These are phyloP conservation scores for Rugalucina vietnamica DNA, from an alignment of 2,888 invertebrate species.

Conservation along the genomic window DNA sequence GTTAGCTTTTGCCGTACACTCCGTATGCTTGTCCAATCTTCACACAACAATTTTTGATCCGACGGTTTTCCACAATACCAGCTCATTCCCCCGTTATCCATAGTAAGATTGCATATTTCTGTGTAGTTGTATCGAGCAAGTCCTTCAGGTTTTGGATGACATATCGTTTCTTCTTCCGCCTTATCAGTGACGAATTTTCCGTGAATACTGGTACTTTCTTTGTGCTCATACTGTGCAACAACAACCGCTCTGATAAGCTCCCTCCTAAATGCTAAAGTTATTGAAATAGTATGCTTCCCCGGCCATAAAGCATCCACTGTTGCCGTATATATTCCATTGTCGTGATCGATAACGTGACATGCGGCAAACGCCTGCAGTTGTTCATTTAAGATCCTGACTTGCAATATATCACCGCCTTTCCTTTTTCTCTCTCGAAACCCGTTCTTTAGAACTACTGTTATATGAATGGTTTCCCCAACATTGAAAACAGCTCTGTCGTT, in stretches of 20 bases:
- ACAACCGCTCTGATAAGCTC: background rate
- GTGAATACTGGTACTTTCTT: background rate
- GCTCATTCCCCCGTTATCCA: background rate
- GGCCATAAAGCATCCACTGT: background rate
- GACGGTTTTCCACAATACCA: background rate
- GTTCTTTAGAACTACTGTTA: background rate
- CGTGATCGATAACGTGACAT: background rate
- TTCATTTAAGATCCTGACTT: background rate
- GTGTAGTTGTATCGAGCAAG: background rate
- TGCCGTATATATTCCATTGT: background rate
- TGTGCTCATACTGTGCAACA: background rate
- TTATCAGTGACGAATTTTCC: background rate
- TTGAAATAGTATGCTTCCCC: too few species aligned
- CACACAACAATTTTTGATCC: background rate
- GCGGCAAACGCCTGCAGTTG: background rate
- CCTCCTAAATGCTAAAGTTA: background rate
- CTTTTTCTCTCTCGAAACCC: background rate
- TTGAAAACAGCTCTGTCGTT: too few species aligned
- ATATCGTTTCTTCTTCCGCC: background rate
- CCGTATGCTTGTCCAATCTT: too few species aligned
- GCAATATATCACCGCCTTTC: too few species aligned
- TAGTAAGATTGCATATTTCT: background rate
- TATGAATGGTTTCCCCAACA: too few species aligned
- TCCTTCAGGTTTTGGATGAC: background rate
- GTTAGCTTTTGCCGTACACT: too few species aligned